Base-by-base conservation (phyloP, 2,113 vertebrate species). In the Myocastor coypus region DNA sequence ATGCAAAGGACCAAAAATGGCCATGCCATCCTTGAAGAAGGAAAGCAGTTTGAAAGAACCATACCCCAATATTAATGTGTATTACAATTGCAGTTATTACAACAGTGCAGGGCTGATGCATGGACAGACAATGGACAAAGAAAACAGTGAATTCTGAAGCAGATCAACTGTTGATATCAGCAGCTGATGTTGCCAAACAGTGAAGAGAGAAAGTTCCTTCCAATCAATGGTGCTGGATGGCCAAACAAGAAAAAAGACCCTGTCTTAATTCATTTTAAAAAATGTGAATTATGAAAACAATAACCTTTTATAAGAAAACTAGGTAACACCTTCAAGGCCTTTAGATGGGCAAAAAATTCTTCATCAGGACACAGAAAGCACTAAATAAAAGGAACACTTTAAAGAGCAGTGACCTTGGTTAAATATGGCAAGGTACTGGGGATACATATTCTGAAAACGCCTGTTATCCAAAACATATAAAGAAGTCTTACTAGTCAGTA, bases 281-380 rank as follows among this genome's bases (percentile, higher is more conserved):
- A 71, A 59, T 66, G 32, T 77, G n/a, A 89, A 84, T 52, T 83
- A 52, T 66, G 19, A 95, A 93, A 92, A 83, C 52, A 94, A 46
- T 52, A 80, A 80, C 30, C 63, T 85, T 88, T 64, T 40, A 52
- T 40, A 77, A 63, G 50, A 96, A 90, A 81, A 66, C 40, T 22
- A 46, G 34, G 46, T 68, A 83, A 10, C 17, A 81, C 34, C 69
- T 92, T 88, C 42, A 66, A 16, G 50, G 61, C 52, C 52, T 89
- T 59, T 93, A 59, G 61, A 37, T 26, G 69, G 55, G 46, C 63
- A 77, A 89, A 81, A 37, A 64, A 83, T 94, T 93, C 66, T 91
- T 86, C 85, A 88, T 52, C 17, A 71, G 75, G 75, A 93, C 13
- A 37, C 46, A 93, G 34, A 84, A 89, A 84, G 6, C 42, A 89